phyloP scores from a whole-genome alignment of 1,140 invertebrate species.

The Manduca sexta region DNA sequence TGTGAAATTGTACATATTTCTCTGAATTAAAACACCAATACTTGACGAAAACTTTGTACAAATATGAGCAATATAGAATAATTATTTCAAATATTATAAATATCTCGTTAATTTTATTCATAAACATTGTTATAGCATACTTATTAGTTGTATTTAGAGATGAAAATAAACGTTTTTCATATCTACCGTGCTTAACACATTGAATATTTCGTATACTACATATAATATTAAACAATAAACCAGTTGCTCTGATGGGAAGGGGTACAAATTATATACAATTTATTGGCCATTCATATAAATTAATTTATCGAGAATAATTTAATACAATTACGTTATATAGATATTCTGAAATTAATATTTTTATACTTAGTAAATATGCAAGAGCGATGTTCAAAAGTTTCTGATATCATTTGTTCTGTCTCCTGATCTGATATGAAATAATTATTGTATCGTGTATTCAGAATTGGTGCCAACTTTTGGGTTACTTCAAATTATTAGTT shows the following conservation, averaged over 20 bases:
- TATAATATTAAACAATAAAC: constrained; percentile 34
- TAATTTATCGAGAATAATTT: constrained; percentile 52
- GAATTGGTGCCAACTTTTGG: too few species aligned
- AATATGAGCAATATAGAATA: constrained; percentile 71
- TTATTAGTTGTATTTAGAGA: constrained; percentile 50
- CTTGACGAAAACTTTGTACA: constrained; percentile 69
- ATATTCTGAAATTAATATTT: constrained; percentile 68
- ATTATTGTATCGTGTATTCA: neutral
- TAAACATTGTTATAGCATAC: constrained; percentile 58
- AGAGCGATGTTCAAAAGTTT: constrained; percentile 22
- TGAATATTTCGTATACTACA: constrained; percentile 19
- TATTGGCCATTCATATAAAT: constrained; percentile 61
- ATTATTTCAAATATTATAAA: constrained; percentile 51
- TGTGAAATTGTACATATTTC: constrained; percentile 61
- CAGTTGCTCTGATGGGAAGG: constrained; percentile 68
- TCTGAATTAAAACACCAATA: constrained; percentile 68
- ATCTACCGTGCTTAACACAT: constrained; percentile 27
- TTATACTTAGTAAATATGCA: constrained; percentile 60
- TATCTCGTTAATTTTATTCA: constrained; percentile 51
- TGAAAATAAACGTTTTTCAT: constrained; percentile 17
- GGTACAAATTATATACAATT: constrained; percentile 62
- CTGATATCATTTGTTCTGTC: constrained; percentile 26
- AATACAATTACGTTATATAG: constrained; percentile 41
- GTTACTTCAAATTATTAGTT: too few species aligned
- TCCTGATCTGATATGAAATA: neutral